Percentiles rank a stretch among this genome's conserved stretches.
phyloP scores from a whole-genome alignment of 1,140 invertebrate species.

The Brachystomella parvula region DNA sequence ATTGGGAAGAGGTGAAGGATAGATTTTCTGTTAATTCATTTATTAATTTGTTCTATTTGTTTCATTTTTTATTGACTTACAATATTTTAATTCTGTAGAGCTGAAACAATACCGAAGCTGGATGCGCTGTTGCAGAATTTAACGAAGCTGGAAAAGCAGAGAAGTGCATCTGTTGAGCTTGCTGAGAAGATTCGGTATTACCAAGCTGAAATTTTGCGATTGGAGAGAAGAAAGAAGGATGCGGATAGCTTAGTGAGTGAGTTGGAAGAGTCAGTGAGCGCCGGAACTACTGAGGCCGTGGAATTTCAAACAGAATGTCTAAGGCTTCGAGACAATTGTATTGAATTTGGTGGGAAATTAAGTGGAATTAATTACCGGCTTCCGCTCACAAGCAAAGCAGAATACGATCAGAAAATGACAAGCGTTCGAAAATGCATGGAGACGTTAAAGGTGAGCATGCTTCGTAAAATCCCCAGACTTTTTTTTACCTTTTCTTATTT shows the following conservation, averaged over 20 bases:
- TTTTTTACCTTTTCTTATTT: no score
- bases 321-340: neutral
- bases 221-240: neutral
- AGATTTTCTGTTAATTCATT: neutral
- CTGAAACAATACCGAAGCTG: neutral
- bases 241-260: neutral
- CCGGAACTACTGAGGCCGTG: neutral
- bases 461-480: no score
- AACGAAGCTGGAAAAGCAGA: neutral
- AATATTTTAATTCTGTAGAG: neutral
- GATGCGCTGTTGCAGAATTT: neutral
- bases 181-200: neutral
- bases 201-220: neutral
- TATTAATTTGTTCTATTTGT: neutral
- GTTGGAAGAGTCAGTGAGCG: neutral
- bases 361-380: neutral
- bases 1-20: neutral
- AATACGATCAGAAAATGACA: neutral
- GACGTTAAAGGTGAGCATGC: neutral
- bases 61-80: neutral
- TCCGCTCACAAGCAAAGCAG: neutral
- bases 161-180: neutral
- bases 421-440: neutral
- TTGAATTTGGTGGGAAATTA: neutral
- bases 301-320: neutral